A percentile compares a stretch with the other conserved stretches of the same genome.
Conservation (phyloP, 2,113 vertebrate species). For the Rafetus swinhoei region DNA sequence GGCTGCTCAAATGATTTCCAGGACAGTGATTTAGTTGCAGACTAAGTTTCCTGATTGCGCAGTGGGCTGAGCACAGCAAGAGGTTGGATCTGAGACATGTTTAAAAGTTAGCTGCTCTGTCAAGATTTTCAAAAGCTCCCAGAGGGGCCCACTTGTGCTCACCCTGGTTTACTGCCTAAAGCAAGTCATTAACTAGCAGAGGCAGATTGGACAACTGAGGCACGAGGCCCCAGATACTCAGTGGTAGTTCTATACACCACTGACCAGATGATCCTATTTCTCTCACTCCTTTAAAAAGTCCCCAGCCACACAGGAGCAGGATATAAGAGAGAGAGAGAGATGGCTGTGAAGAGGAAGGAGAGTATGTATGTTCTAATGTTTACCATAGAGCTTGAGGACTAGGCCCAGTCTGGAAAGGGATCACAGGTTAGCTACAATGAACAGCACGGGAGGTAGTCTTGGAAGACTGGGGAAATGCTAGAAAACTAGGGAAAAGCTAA, state of each 20-base stretch:
- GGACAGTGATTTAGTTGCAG: neutral
- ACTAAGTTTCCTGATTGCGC: neutral
- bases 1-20: neutral
- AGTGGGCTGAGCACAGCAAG: neutral
- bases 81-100: neutral
- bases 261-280: neutral
- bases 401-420: neutral
- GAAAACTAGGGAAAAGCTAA: neutral
- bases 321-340: neutral
- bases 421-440: neutral
- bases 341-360: neutral
- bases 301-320: neutral
- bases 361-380: neutral
- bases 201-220: neutral
- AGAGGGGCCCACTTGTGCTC: neutral
- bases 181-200: neutral
- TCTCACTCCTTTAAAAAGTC: neutral
- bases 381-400: neutral
- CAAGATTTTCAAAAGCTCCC: neutral
- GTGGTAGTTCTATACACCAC: neutral
- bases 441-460: neutral
- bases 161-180: neutral
- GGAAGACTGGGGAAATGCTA: neutral
- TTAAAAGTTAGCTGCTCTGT: neutral
- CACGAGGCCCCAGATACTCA: fast-evolving